Evolutionary conservation across 2,797 vertebrate genomes (phyloP).

Genomic region (Pangasius krempfi): DNA sequence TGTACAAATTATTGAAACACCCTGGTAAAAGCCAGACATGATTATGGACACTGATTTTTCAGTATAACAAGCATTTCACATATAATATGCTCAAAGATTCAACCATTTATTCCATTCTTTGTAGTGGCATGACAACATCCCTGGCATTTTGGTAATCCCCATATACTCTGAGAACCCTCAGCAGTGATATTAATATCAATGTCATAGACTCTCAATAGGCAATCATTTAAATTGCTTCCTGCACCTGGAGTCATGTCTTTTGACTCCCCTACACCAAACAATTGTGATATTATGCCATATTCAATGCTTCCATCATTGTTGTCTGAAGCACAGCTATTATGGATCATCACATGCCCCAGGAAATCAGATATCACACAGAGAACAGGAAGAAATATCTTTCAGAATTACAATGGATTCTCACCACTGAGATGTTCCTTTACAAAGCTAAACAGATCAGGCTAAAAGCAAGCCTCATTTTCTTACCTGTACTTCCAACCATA

Average conservation of each 20-base stretch:
- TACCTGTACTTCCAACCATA: not conserved
- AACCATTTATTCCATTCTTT: not conserved
- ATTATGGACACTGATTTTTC: not conserved
- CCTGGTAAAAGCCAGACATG: not conserved
- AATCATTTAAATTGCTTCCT: slow-evolving; percentile 12
- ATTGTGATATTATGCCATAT: slow-evolving; percentile 8
- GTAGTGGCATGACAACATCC: not conserved
- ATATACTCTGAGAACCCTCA: not conserved
- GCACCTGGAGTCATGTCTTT: slow-evolving; percentile 20
- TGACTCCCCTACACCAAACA: slow-evolving; percentile 1
- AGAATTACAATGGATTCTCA: not conserved
- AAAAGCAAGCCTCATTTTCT: not conserved
- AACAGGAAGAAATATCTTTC: not conserved
- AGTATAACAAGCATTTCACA: not conserved
- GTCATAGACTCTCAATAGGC: slow-evolving; percentile 5
- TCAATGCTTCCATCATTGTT: not conserved
- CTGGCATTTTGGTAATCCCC: slow-evolving; percentile 18
- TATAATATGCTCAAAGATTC: not conserved
- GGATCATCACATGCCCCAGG: not conserved
- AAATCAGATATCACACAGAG: not conserved
- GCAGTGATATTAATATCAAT: slow-evolving; percentile 20
- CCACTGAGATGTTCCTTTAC: not conserved
- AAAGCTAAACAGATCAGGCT: not conserved
- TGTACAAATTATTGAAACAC: not conserved
- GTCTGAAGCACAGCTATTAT: not conserved